Conservation (phyloP, 2,797 vertebrate species). For the Delichon dasypus region DNA sequence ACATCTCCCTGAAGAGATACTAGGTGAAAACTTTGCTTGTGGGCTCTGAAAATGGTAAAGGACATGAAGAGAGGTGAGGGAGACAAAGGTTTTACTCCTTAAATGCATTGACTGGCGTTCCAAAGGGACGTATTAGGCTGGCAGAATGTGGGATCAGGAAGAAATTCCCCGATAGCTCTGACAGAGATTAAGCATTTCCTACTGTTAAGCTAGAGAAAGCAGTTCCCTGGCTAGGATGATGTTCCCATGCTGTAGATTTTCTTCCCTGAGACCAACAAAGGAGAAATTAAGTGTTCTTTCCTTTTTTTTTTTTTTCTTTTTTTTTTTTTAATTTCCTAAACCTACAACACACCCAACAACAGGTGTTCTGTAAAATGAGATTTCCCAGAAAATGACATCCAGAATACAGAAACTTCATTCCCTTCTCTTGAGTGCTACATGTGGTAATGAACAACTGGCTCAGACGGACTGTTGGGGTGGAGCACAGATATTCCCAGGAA, state of each 20-base stretch:
- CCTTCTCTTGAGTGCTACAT: neutral
- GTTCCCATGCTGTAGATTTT: neutral
- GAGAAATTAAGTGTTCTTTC: neutral
- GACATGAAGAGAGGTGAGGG: neutral
- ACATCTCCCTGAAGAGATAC: neutral
- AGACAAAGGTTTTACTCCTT: neutral
- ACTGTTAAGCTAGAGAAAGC: neutral
- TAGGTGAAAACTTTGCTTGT: neutral
- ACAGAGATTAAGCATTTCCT: slow-evolving; percentile 4
- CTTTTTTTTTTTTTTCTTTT: rapidly evolving
- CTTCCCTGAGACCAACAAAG: neutral
- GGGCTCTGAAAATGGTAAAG: neutral
- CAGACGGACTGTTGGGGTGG: neutral
- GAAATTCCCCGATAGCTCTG: neutral
- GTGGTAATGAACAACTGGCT: neutral
- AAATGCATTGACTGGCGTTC: neutral
- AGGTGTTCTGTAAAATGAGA: neutral
- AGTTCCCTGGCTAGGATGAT: neutral
- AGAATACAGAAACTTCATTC: neutral
- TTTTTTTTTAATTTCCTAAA: neutral
- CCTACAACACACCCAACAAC: neutral
- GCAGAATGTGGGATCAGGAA: neutral
- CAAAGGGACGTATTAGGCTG: neutral
- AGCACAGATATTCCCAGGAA: neutral
- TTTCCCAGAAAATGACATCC: neutral